Base-by-base conservation (phyloP, 2,888 invertebrate species). In the Torymus auratus region DNA sequence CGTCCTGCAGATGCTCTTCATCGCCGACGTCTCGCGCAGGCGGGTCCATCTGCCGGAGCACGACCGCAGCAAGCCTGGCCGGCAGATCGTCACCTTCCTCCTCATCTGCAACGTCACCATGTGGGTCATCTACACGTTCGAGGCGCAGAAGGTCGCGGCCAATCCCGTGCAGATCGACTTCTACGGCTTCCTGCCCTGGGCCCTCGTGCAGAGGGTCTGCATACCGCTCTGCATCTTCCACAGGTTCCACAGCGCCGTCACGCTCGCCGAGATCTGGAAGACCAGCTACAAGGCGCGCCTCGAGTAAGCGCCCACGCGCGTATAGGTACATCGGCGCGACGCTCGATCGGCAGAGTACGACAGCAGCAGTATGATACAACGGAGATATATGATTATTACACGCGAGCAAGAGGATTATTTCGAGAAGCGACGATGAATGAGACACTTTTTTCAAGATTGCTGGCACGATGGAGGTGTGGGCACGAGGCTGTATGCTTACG, bases 61-160 rank as follows among this genome's bases (percentile, higher is more conserved):
- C 89, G 97, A 97, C 90, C 95, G 96, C 86, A 96, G 96, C 91
- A 98, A 98, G 92, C 98, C 98, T 0, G 98, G 98, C 1, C 95
- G 98, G 80, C 98, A 98, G 91, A 96, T 98, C 82, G 97, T 99
- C 83, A 98, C 98, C 82, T 98, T 98, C 93, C 93, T 98, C 82
- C 94, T 98, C 82, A 97, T 98, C 89, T 97, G 97, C 92, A 98
- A 98, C 91, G 95, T 98, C 86, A 97, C 98, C 86, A 96, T 98
- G 96, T 98, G 98, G 96, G 95, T 97, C 84, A 96, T 98, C 88
- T 97, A 97, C 91, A 98, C 98, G 60, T 97, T 98, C 89, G 98
- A 98, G 92, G 96, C 96, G 85, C 97, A 97, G 92, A 97, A 98
- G 92, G 97, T 98, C 82, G 95, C 96, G 87, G 96, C 96, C 85